Base-by-base conservation (phyloP, 2,113 vertebrate genomes). In the Neopipo cinnamomea region DNA sequence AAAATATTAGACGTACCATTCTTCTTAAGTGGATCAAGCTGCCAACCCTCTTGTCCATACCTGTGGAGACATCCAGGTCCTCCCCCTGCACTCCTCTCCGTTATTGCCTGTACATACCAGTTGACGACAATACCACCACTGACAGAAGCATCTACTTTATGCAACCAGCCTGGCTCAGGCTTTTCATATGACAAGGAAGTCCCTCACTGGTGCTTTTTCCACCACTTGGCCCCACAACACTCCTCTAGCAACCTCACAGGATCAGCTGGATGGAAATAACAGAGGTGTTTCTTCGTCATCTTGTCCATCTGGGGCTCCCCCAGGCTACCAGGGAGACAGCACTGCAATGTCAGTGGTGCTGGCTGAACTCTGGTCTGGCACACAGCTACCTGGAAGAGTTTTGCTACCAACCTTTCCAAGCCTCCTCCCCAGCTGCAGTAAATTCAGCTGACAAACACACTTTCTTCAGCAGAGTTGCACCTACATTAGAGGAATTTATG, bases 271-370 rank as follows among this genome's bases (percentile, higher is more conserved):
- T 25, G 12, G 18, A 55, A 88, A 58, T 8, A 66, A 50, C 0
- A 0, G 14, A 37, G 15, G 23, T 7, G 15, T 47, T 20, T 39
- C 59, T 80, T 8, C 52, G 19, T 27, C 59, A 67, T 13, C 42
- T 27, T 44, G 44, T 24, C 71, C 12, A 41, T 4, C 31, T 25
- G 25, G 20, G 20, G 44, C 16, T 70, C 37, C 28, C 46, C 23
- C 44, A 87, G 16, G 24, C 53, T 35, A 41, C 16, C 41, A 66
- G 41, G 41, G 30, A 52, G 62, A 55, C 11, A 44, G 58, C 33
- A 78, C 1, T 4, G 0, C 52, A 20, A 19, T 0, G 1, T 30
- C 5, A n/a, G 50, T 42, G 3, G 0, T 22, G 35, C 41, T 61
- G 44, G 33, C n/a, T 3, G 2, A 83, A 56, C 20, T 37, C 61